These are phyloP conservation scores for Rhagophthalmus giganteus DNA, from an alignment of 2,888 invertebrate genomes.

Conservation along the genomic window DNA sequence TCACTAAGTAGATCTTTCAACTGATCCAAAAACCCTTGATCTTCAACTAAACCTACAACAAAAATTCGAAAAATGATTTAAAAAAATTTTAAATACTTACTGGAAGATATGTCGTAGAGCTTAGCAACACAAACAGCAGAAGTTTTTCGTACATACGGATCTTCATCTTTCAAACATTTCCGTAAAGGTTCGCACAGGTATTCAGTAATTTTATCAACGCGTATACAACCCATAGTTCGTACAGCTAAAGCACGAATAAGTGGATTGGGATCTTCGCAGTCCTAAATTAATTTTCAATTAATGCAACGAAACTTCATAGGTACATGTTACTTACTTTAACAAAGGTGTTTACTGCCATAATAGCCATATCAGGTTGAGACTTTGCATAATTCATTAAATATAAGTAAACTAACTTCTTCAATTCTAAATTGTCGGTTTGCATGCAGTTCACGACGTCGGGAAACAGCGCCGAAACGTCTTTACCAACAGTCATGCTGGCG, in stretches of 20 bases:
- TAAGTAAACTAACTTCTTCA: constrained; percentile 97
- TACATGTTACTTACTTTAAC: constrained; percentile 97
- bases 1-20: constrained; percentile 95
- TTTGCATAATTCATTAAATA: constrained; percentile 99
- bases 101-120: constrained; percentile 90
- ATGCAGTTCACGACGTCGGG: constrained; percentile 99
- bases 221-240: constrained; percentile 98
- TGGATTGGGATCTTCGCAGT: constrained; percentile 99
- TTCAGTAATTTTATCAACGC: constrained; percentile 99
- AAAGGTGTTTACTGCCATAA: constrained; percentile 99
- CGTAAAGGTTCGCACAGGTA: constrained; percentile 97
- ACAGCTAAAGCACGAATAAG: constrained; percentile 97
- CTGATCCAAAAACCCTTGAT: constrained; percentile 96
- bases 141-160: constrained; percentile 97
- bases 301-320: not conserved
- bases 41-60: constrained; percentile 58
- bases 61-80: constrained; percentile 1
- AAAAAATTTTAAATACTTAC: constrained; percentile 51
- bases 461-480: constrained; percentile 97
- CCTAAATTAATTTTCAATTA: constrained; percentile 61
- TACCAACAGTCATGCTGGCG: constrained; percentile 99
- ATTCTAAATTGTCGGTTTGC: constrained; percentile 99
- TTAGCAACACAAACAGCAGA: constrained; percentile 99
- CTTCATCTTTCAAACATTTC: constrained; percentile 93
- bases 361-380: constrained; percentile 99